Base-by-base conservation (phyloP, 1,140 invertebrate species). In the Holotrichia oblita region DNA sequence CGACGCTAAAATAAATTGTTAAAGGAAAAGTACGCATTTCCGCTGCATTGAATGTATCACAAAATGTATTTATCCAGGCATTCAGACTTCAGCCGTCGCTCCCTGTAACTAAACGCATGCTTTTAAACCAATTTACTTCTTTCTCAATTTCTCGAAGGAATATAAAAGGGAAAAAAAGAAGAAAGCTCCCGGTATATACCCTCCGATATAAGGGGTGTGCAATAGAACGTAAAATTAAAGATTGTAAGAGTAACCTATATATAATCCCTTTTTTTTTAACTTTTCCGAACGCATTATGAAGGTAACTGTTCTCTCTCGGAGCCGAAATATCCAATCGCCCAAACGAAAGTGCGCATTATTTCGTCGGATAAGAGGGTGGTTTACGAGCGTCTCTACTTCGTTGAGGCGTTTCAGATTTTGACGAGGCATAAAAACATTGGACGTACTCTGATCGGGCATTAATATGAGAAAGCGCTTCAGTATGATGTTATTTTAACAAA, bases 181-280 rank as follows among this genome's bases (percentile, higher is more conserved):
- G 27, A 69, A 34, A 69, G 14, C 27, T 34, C 27, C 27, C 61
- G 61, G 6, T 22, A 20, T 34, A 27, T 69, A 69, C 61, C 61
- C 61, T 69, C 22, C 22, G 61, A 69, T 69, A 34, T 34, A 69
- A 69, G 61, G 61, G 61, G 61, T 69, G 61, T 69, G 61, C 61
- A 69, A 69, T 69, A 69, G 61, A 69, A 69, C 61, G 61, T 69
- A 69, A 69, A 69, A 69, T 69, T 69, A 69, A 69, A 69, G 61
- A 69, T 69, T 69, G 61, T 69, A 69, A 69, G 61, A 69, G 61
- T 69, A 69, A 69, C 61, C 61, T 69, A 69, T 69, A 69, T 69
- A 69, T 69, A 69, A 69, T 69, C 61, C 61, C 61, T 22, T 69
- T 69, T n/a, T n/a, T 69, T 69, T 69, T 27, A 69, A 69, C 61